Percentiles rank a stretch among this genome's conserved stretches.
Evolutionary conservation across 2,888 invertebrate genomes (phyloP).

Genomic region (Eurytoma adleriae): DNA sequence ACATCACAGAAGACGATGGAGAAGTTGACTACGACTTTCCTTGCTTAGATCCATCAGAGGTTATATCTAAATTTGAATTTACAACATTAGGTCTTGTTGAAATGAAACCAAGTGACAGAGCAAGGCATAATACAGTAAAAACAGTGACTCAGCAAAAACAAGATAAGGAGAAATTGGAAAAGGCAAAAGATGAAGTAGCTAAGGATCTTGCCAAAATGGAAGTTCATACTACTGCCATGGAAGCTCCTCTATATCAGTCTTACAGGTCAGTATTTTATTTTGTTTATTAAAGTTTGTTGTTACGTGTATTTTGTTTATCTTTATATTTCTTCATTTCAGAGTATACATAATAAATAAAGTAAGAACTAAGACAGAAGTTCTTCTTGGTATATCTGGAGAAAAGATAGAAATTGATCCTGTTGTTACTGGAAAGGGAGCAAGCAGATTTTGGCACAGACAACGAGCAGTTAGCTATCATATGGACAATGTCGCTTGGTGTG

Average conservation of each 20-base stretch:
- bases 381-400: conserved; percentile 92
- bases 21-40: conserved; percentile 97
- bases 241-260: conserved; percentile 91
- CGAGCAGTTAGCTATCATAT: conserved; percentile 91
- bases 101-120: conserved; percentile 78
- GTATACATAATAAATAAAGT: conserved; percentile 89
- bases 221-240: conserved; percentile 87
- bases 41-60: conserved; percentile 90
- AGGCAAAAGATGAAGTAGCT: conserved; percentile 65
- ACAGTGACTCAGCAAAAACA: conserved; percentile 70
- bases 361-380: conserved; percentile 88
- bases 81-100: conserved; percentile 92
- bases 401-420: conserved; percentile 94
- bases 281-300: conserved; percentile 28
- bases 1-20: conserved; percentile 97
- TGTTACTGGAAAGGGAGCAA: conserved; percentile 72
- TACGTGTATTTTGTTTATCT: conserved; percentile 23
- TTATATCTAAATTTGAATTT: conserved; percentile 95
- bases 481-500: conserved; percentile 92
- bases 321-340: conserved; percentile 76
- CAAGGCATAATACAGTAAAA: conserved; percentile 68
- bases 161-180: conserved; percentile 72
- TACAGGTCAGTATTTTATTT: conserved; percentile 66
- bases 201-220: conserved; percentile 83
- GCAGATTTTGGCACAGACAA: conserved; percentile 80